These are phyloP conservation scores for Branchinecta lynchi DNA, from an alignment of 1,140 invertebrate species.

Conservation along the genomic window DNA sequence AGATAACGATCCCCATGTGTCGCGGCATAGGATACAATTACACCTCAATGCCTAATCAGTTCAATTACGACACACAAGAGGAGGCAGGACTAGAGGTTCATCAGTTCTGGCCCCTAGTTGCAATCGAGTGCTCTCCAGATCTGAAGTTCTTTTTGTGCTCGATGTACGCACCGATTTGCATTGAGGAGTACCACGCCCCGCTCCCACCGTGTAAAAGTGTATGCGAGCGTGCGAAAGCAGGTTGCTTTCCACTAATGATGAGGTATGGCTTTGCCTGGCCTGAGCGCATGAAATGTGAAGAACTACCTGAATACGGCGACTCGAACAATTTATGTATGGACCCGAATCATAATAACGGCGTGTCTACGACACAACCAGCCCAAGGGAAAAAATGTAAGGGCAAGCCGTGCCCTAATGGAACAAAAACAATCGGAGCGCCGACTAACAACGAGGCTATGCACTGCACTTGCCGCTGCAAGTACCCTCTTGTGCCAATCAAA, in stretches of 20 bases:
- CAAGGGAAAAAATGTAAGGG: conserved; percentile 17
- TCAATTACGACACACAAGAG: conserved; percentile 66
- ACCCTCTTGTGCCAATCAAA: conserved; percentile 46
- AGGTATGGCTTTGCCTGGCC: conserved; percentile 95
- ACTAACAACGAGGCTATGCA: conserved; percentile 31
- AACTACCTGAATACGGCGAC: conserved; percentile 61
- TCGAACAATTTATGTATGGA: conserved; percentile 82
- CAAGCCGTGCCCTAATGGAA: conserved; percentile 21
- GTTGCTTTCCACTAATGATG: conserved; percentile 90
- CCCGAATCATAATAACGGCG: conserved; percentile 53
- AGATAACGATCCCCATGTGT: conserved; percentile 94
- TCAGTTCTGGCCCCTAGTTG: conserved; percentile 84
- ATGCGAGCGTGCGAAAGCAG: conserved; percentile 73
- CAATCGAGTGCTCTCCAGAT: conserved; percentile 76
- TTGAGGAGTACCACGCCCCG: conserved; percentile 76
- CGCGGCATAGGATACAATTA: conserved; percentile 86
- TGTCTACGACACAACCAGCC: conserved; percentile 25
- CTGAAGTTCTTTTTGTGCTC: conserved; percentile 85
- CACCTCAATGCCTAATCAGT: conserved; percentile 88
- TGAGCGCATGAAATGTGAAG: conserved; percentile 82
- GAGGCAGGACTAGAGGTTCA: conserved; percentile 84
- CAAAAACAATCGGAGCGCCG: not conserved
- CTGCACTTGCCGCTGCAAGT: conserved; percentile 60
- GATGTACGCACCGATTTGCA: conserved; percentile 79
- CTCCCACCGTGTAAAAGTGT: conserved; percentile 85